phyloP scores from a whole-genome alignment of 2,797 vertebrate genomes.

The Oryzias dopingdopingensis region DNA sequence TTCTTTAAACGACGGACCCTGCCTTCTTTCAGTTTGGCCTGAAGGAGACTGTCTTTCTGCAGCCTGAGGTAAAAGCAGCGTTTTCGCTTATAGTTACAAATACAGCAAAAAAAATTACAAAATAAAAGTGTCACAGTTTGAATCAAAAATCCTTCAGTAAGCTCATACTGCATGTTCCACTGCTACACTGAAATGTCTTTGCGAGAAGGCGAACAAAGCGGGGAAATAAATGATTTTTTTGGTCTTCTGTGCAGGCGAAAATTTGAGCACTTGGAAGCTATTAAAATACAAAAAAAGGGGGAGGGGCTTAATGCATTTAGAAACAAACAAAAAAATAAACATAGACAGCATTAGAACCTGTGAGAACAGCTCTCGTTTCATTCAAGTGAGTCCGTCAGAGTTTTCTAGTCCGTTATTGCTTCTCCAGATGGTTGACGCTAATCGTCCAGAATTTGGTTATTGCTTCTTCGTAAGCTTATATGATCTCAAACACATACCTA shows the following conservation, averaged over 20 bases:
- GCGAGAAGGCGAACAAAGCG: constrained; percentile 49
- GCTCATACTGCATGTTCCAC: constrained; percentile 51
- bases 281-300: constrained; percentile 34
- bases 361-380: constrained; percentile 46
- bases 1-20: constrained; percentile 46
- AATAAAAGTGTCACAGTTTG: constrained; percentile 60
- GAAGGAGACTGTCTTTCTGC: constrained; percentile 53
- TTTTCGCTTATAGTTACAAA: constrained; percentile 49
- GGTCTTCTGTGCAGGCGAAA: constrained; percentile 71
- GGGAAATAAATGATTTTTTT: constrained; percentile 49
- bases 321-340: constrained; percentile 12
- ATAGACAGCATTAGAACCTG: constrained; percentile 27
- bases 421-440: constrained; percentile 47
- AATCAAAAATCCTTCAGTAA: constrained; percentile 48
- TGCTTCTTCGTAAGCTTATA: constrained; percentile 76
- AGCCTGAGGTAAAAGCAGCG: constrained; percentile 70
- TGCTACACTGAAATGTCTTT: constrained; percentile 61
- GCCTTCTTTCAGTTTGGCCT: constrained; percentile 47
- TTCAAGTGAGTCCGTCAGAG: constrained; percentile 52
- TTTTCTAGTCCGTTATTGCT: constrained; percentile 74
- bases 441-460: constrained; percentile 77
- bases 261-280: constrained; percentile 12
- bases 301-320: constrained; percentile 11
- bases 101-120: constrained; percentile 22
- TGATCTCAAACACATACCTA: constrained; percentile 46